Evolutionary conservation across 2,113 vertebrate genomes (phyloP), one percentile per base, ranked within the genome.

Genomic region (Elephas maximus): DNA sequence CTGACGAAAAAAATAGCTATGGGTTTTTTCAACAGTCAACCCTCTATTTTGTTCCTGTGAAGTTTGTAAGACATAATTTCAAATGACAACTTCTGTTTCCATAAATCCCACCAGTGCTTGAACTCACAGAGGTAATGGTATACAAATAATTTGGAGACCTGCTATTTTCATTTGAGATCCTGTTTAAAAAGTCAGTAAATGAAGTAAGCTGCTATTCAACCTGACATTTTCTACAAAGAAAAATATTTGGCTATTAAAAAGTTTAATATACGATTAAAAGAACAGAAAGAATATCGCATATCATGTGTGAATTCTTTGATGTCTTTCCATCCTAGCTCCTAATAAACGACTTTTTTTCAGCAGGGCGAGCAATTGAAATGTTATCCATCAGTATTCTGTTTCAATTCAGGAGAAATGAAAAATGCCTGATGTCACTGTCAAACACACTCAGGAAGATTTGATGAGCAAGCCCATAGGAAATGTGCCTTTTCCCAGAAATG

Each of bases 371-470:
- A 93, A 91, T 33, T 87, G 90, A 92, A 97, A 93, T 92, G 80
- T 94, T 94, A 95, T 91, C 80, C 48, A 51, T 92, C 45, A 77
- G 65, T 97, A 24, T 84, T 94, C 30, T 45, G 81, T 87, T 97
- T 71, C 37, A 97, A 62, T 95, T 97, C 67, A 73, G 81, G 5
- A 41, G 37, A 96, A 98, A 97, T 92, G 86, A 93, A 83, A 93
- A 96, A 17, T 93, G 76, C 0, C 96, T 96, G 87, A 87, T 97
- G 94, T 88, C 91, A 94, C 88, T 95, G 84, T 92, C 7, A 97
- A 88, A 96, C 28, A 77, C 67, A 88, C 21, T 80, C 15, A 94
- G 2, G 87, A 89, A 96, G 86, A 89, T 85, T 67, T 96, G 69
- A 98, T 93, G 44, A 95, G 4, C 53, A 95, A 96, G 10, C 33